Conservation (phyloP, 2,888 invertebrate genomes). For the Pseudococcus jackbeardsleyi region DNA sequence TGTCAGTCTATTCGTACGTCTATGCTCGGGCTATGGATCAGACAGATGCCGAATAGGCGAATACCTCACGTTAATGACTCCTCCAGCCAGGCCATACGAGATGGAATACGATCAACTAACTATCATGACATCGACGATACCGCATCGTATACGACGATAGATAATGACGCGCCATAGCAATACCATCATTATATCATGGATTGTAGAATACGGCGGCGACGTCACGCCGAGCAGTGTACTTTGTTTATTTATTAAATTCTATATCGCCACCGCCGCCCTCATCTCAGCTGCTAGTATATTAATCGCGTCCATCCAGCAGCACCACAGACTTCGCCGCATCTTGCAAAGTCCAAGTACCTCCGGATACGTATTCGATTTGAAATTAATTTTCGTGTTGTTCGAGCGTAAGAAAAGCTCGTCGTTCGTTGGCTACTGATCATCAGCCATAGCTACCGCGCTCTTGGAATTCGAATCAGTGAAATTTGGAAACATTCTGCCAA, state of each 20-base stretch:
- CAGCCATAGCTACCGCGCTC: no score
- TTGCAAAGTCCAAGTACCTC: neutral
- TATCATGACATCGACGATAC: conserved; percentile 30
- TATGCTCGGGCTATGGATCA: neutral
- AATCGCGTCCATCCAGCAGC: neutral
- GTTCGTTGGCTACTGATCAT: no score
- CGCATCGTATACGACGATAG: neutral
- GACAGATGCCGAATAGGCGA: neutral
- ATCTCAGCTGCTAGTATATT: neutral
- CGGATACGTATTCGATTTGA: neutral
- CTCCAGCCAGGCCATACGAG: neutral
- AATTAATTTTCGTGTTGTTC: neutral
- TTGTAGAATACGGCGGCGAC: neutral
- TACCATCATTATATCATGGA: neutral
- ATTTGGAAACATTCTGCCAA: no score
- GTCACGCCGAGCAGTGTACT: conserved; percentile 32
- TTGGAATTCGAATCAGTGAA: no score
- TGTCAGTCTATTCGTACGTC: neutral
- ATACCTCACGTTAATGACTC: conserved; percentile 28
- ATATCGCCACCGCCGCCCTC: neutral
- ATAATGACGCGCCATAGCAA: conserved; percentile 1
- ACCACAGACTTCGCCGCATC: neutral
- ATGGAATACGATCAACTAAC: conserved; percentile 14
- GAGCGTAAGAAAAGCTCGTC: no score
- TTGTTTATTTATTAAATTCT: conserved; percentile 44